Base-by-base conservation (phyloP, 2,113 vertebrate species). In the Panthera leo region DNA sequence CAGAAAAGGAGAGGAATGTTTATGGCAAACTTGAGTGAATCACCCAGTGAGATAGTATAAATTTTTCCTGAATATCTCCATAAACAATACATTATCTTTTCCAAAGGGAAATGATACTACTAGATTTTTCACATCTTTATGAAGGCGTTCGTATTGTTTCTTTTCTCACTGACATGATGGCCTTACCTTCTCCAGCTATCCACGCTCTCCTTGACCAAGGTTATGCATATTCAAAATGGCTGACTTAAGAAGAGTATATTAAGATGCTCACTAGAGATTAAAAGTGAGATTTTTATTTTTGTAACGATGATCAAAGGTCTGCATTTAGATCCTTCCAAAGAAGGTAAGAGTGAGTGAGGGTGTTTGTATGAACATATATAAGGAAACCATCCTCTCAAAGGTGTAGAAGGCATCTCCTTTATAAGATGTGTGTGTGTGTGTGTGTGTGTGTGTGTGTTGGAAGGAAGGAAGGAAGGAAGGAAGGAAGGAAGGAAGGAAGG, bases 81-180 rank as follows among this genome's bases (percentile, higher is more conserved):
- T 93, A 92, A 97, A 87, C 27, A 91, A 89, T 88, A 53, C 36
- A 92, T 96, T 91, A 89, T 89, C 83, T 95, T 97, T 97, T 93
- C 87, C 61, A 95, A 97, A 88, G 79, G 82, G 83, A 89, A 89
- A 80, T 89, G 95, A 92, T 87, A 71, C 51, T 87, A 53, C 45
- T 53, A 97, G 76, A 61, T 45, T 68, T 87, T 34, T 36, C 45
- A 29, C 14, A 86, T 90, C 67, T 92, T 96, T 96, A 58, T 53
- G 70, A 88, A 95, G 68, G 78, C 75, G 39, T 75, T 53, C n/a
- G 39, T 45, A 4, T 12, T 86, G 87, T 93, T 70, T 95, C 27
- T 91, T 71, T 93, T 79, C 88, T 76, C 73, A 36, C 61, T 90
- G 90, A 87, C 10, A 1, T 94, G 51, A 97, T 86, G 23, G 15